A percentile compares a stretch with the other conserved stretches of the same genome.
Evolutionary conservation across 2,113 vertebrate species (phyloP).

Genomic region (Mus pahari): DNA sequence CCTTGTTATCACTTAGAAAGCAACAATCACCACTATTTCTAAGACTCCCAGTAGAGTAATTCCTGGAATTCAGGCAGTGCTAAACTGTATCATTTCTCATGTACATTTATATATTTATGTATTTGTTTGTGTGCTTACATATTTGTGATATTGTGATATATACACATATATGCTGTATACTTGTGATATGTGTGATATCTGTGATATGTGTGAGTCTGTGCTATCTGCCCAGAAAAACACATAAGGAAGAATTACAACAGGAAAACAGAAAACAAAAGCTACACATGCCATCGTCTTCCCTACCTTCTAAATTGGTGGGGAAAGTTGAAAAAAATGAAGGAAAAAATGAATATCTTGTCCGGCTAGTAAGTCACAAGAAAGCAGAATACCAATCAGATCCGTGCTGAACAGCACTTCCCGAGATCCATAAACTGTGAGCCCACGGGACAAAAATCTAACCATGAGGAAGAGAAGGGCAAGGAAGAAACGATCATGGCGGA

Average conservation of each 20-base stretch:
- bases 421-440: neutral
- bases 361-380: neutral
- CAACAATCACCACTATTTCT: neutral
- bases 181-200: too few relatives aligned
- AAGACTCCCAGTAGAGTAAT: neutral
- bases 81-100: neutral
- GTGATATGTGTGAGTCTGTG: neutral
- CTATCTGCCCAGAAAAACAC: neutral
- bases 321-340: neutral
- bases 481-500: neutral
- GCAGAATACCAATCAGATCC: neutral
- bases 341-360: neutral
- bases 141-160: neutral
- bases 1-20: neutral
- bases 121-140: neutral
- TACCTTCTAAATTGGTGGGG: neutral
- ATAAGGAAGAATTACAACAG: neutral
- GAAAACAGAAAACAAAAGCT: neutral
- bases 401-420: neutral
- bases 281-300: too few relatives aligned
- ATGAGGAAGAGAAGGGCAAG: neutral
- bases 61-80: neutral
- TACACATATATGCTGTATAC: neutral
- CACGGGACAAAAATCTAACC: neutral
- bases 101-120: neutral